Evolutionary conservation across 2,797 vertebrate genomes (phyloP).

Genomic region (Anguilla marmorata): DNA sequence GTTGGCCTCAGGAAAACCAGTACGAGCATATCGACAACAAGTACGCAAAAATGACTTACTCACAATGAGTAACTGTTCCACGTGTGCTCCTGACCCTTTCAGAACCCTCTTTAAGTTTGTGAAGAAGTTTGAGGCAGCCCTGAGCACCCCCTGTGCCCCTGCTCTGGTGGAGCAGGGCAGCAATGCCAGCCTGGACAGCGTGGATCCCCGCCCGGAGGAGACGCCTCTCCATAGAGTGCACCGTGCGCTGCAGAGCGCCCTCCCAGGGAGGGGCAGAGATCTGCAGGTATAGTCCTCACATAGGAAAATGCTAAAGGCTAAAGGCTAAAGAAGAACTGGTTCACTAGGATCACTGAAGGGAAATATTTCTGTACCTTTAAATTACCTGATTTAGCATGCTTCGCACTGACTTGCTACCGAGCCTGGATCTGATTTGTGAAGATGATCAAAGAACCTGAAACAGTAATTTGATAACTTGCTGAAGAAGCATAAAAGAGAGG

Average conservation of each 20-base stretch:
- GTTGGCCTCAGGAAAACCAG: background rate
- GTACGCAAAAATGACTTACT: background rate
- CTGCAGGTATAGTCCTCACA: constrained; percentile 58
- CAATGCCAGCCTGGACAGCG: constrained; percentile 68
- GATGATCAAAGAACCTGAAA: background rate
- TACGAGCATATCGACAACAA: background rate
- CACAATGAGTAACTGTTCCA: background rate
- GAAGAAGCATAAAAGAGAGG: background rate
- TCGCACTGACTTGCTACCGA: background rate
- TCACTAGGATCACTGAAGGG: background rate
- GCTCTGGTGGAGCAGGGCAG: constrained; percentile 80
- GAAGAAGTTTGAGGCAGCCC: constrained; percentile 85
- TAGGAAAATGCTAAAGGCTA: background rate
- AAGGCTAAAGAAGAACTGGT: background rate
- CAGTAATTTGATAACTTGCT: background rate
- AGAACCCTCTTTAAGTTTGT: constrained; percentile 97
- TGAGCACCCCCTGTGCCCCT: constrained; percentile 76
- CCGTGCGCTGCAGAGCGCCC: constrained; percentile 65
- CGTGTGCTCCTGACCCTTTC: constrained; percentile 24
- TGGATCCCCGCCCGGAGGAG: constrained; percentile 66
- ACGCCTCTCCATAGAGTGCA: constrained; percentile 78
- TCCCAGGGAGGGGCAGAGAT: constrained; percentile 67
- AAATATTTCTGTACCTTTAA: background rate
- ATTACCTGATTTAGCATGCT: background rate
- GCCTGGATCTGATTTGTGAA: background rate